Evolutionary conservation across 2,888 invertebrate genomes (phyloP), one percentile per base, ranked within the genome.

Genomic region (Steinernema carpocapsae): DNA sequence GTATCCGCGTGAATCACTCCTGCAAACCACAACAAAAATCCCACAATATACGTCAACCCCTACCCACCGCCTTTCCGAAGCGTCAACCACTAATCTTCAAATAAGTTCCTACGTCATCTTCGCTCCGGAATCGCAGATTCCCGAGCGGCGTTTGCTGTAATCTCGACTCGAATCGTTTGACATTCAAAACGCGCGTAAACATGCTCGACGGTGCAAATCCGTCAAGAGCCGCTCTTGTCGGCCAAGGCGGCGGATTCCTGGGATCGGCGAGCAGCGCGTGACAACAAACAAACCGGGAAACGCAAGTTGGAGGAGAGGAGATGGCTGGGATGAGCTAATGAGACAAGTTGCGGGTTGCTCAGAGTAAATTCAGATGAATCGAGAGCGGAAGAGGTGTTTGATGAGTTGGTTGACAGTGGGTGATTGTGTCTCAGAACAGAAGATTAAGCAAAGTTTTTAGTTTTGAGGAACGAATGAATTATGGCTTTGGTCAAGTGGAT

Each of bases 181-280:
- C 64, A 64, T 64, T 26, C 64, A 64, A 64, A 64, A 17, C 29
- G 29, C 64, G 64, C 64, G 64, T 64, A 64, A 64, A 64, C 64
- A 64, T 64, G 64, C 64, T 26, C 64, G 37, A 17, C 64, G 17
- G 29, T 64, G 64, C 64, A 64, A 29, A 29, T 64, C 64, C 64
- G 52, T 64, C 64, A 32, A 64, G 64, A 64, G 64, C 64, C 12
- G 29, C 29, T 32, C 64, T 29, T 32, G 32, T 3, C 37, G 37
- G 37, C 37, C 37, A 10, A 37, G 32, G 32, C 64, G 32, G 29
- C 24, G 56, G 56, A 56, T 56, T 56, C 56, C 56, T 17, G 22
- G 56, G 64, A 64, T 29, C 64, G 64, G 37, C 56, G 56, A 48
- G 48, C 37, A 37, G 48, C 48, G 48, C 14, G n/a, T 4, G 48